These are phyloP conservation scores for Condylura cristata DNA, from an alignment of 2,113 vertebrate species.

Conservation along the genomic window DNA sequence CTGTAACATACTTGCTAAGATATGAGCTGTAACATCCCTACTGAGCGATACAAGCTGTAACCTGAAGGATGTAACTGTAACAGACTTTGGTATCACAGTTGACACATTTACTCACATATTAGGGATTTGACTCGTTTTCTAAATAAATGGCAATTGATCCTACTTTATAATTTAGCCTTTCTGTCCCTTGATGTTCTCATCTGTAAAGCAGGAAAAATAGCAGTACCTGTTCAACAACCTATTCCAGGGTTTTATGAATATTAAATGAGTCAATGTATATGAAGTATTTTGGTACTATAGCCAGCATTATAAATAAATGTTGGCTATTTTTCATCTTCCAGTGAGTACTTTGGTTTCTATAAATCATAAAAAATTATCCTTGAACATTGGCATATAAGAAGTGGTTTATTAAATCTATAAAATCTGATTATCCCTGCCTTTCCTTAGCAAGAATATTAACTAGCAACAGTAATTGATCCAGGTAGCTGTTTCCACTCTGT, in stretches of 20 bases:
- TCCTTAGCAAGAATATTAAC: conserved; percentile 63
- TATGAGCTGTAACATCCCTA: too few relatives aligned
- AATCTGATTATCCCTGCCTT: conserved; percentile 62
- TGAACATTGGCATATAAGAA: conserved; percentile 66
- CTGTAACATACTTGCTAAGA: too few relatives aligned
- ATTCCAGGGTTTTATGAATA: neutral
- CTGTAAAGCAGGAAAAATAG: conserved; percentile 1
- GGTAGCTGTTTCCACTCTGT: conserved; percentile 68
- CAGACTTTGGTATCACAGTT: too few relatives aligned
- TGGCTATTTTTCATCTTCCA: conserved; percentile 63
- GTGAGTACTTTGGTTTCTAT: conserved; percentile 69
- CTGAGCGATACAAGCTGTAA: too few relatives aligned
- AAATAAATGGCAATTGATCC: conserved; percentile 44
- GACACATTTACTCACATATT: conserved; percentile 68
- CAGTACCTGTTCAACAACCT: neutral
- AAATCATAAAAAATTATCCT: conserved; percentile 76
- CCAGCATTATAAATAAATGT: conserved; percentile 59
- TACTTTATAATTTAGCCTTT: conserved; percentile 45
- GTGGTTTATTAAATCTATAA: conserved; percentile 59
- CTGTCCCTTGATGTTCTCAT: neutral
- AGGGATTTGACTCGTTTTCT: conserved; percentile 34
- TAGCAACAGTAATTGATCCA: conserved; percentile 71
- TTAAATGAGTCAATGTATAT: conserved; percentile 31
- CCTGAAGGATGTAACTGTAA: too few relatives aligned
- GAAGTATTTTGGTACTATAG: conserved; percentile 19